Base-by-base conservation (phyloP, 2,113 vertebrate genomes). In the Hoplias malabaricus region DNA sequence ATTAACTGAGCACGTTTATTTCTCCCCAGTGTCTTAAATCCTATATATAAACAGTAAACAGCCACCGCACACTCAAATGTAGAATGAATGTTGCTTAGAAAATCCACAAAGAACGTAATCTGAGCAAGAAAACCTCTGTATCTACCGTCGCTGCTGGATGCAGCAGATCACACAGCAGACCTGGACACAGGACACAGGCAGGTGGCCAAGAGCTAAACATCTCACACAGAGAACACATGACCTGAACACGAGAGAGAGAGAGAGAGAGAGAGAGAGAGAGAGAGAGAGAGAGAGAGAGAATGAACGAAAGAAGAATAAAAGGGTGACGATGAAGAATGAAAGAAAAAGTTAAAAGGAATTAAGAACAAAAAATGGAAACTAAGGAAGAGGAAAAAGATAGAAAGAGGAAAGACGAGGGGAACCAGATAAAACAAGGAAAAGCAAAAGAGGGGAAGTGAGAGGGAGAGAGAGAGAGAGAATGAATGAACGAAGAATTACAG, bases 171-270 rank as follows among this genome's bases (percentile, higher is more conserved):
- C 42, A 29, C n/a, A n/a, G n/a, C n/a, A n/a, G n/a, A n/a, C n/a
- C n/a, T n/a, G n/a, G 48, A 78, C 73, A 70, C 23, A 82, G 69
- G 68, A 77, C 70, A 25, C 0, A 82, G 90, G 91, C 80, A 25
- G 0, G 2, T 48, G 27, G 87, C 88, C 90, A 85, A 69, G 46
- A 77, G 50, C 75, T 81, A 90, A 89, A 92, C 89, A 75, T 90
- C 89, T 84, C 87, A n/a, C 80, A 85, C 83, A 36, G 53, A 70
- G 63, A 74, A 48, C 70, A 63, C 56, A 53, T 19, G n/a, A 33
- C 1, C 57, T 74, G 54, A 70, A 54, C 69, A 54, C 54, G 61
- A 59, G 33, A 27, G 36, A 69, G n/a, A 19, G 25, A 34, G 46
- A 46, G 33, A 53, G 40, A 34, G 53, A 34, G 25, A 23, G 54